Percentiles rank a stretch among this genome's conserved stretches.
These are phyloP conservation scores for Musca vetustissima DNA, from an alignment of 1,140 invertebrate genomes.

Conservation along the genomic window DNA sequence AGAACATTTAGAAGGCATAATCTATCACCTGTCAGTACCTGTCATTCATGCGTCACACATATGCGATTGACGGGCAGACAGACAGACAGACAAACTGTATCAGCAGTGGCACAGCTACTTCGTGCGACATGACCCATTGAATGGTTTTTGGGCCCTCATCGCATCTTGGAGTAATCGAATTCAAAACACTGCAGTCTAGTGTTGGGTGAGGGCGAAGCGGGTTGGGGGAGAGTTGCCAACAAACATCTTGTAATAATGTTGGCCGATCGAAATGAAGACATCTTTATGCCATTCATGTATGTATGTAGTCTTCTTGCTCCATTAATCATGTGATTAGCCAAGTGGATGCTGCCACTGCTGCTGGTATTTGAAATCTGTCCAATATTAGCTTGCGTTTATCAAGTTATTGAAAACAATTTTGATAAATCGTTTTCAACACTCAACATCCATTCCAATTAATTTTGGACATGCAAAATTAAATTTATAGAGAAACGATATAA, in stretches of 20 bases:
- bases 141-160: background rate
- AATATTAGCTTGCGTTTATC: background rate
- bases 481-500: background rate
- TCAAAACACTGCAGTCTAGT: conserved; percentile 4
- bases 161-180: background rate
- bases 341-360: conserved; percentile 41
- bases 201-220: conserved; percentile 2
- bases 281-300: background rate
- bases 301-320: conserved; percentile 30
- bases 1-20: conserved; percentile 33
- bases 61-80: conserved; percentile 45
- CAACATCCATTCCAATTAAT: background rate
- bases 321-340: conserved; percentile 56
- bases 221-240: background rate
- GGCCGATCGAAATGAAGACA: too few relatives aligned
- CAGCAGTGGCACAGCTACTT: background rate
- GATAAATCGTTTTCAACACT: too few relatives aligned
- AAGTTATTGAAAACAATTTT: conserved; percentile 3
- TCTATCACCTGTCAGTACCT: conserved; percentile 56
- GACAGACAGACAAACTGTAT: too few relatives aligned
- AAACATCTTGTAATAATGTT: too few relatives aligned
- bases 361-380: background rate
- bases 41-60: conserved; percentile 53
- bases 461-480: conserved; percentile 14
- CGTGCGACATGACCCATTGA: conserved; percentile 27